Base-by-base conservation (phyloP, 2,888 invertebrate species). In the Archips crataeganus region DNA sequence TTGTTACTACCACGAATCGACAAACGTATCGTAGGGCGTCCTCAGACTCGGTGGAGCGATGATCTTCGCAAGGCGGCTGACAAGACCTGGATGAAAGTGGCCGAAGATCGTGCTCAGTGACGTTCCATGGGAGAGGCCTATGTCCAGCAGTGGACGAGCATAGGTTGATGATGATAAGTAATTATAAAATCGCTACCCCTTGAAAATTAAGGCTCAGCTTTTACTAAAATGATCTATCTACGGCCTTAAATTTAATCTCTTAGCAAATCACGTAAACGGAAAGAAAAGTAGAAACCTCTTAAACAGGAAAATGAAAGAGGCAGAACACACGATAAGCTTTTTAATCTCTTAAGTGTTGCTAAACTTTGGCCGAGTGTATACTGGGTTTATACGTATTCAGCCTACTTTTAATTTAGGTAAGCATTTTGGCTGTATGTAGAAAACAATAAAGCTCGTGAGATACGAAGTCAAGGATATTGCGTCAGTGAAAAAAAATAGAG, bases 251-350 rank as follows among this genome's bases (percentile, higher is more conserved):
- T 89, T 88, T 88, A 91, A 92, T 92, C 90, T 89, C 83, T 90
- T 91, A 91, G 87, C 81, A 83, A 84, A 85, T 85, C 86, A 83
- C 82, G 85, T 88, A 85, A 90, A 89, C 84, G 85, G 83, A 84
- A 88, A 84, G 86, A 85, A 88, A 90, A 91, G 89, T 90, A 87
- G 91, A 90, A 90, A 57, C 88, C 87, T 81, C 84, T 85, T 87
- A 87, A 90, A 90, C 87, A 88, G 87, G 85, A 86, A 88, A 89
- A 90, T 90, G 92, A 91, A 89, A 91, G 90, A 90, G 91, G 90
- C 89, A 86, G 87, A 88, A 87, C 87, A 87, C 85, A 88, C 87
- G 91, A 90, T 90, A 91, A 90, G 85, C 87, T 87, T 90, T 93
- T 91, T 92, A 93, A 93, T 93, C 91, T 90, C 83, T 89, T 90